phyloP scores from a whole-genome alignment of 2,113 vertebrate species.

The Coracopsis vasa region DNA sequence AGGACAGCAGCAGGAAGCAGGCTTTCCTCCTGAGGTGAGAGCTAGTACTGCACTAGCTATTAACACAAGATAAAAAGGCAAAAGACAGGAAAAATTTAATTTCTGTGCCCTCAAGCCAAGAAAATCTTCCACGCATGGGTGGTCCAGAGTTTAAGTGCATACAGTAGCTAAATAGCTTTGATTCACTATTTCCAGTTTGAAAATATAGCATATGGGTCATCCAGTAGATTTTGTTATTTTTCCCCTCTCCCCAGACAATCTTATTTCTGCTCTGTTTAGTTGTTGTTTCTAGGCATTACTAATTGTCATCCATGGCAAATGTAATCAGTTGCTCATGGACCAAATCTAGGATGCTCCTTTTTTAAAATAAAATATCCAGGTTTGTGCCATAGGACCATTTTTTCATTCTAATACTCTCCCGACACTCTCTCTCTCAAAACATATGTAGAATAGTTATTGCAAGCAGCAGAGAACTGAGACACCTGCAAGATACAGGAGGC shows the following conservation, averaged over 20 bases:
- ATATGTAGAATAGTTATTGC: background rate
- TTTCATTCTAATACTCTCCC: background rate
- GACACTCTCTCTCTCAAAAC: background rate
- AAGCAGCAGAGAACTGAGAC: background rate
- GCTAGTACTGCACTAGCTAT: background rate
- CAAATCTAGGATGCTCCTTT: background rate
- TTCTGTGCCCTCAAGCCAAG: background rate
- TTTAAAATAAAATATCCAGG: background rate
- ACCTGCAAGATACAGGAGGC: background rate
- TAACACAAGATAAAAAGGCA: background rate
- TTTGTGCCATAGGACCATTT: background rate
- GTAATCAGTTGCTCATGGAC: background rate
- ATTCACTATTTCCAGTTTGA: background rate
- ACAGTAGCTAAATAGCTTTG: background rate
- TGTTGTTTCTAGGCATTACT: conserved; percentile 34
- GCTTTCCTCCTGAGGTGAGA: background rate
- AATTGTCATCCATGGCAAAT: background rate
- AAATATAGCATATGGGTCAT: conserved; percentile 12
- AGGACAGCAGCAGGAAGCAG: background rate
- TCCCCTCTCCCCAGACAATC: background rate
- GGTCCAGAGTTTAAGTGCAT: background rate
- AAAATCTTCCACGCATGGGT: background rate
- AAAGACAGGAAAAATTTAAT: background rate
- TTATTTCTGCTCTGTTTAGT: conserved; percentile 50
- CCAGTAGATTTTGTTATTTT: background rate